Base-by-base conservation (phyloP, 2,797 vertebrate genomes). In the Lophius americanus region DNA sequence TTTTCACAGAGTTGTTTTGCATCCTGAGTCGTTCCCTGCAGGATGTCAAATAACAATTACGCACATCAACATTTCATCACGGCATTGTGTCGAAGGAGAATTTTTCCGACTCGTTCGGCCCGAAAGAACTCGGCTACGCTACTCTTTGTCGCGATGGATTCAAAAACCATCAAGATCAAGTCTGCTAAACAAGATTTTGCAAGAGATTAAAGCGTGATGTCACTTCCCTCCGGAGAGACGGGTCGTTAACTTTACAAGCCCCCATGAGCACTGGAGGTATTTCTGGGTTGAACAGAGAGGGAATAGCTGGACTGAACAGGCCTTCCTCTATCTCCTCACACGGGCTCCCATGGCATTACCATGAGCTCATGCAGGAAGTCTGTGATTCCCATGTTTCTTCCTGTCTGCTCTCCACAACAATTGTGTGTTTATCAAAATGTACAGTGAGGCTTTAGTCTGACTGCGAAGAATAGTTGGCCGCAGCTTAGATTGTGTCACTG, bases 311-410 rank as follows among this genome's bases (percentile, higher is more conserved):
- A 90, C 87, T 83, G 88, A 91, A 93, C 89, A 93, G 80, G 81
- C 88, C 82, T 70, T 80, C 64, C 63, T 82, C 75, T 87, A 90
- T 93, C 89, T 89, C 73, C 75, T 78, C 82, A 61, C 79, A 73
- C 75, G 70, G 73, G 70, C 83, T 91, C 82, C 85, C 87, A 86
- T 89, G 82, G 83, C 77, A 85, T 84, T 78, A 84, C 79, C 69
- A 92, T 93, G 92, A 93, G 87, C 90, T 94, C 92, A 94, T 88
- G 76, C 88, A 90, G 91, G 92, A 93, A 93, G 89, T 87, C 88
- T 81, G 85, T 80, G 83, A 91, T 89, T 88, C 81, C 82, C 83
- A 88, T 93, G 92, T 92, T 91, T 92, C 91, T 92, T 94, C 91
- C 92, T 84, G 85, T 88, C 70, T 59, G 52, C 80, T 68, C 78